Evolutionary conservation across 2,888 invertebrate genomes (phyloP), one percentile per base, ranked within the genome.

Genomic region (Tetragonisca angustula): DNA sequence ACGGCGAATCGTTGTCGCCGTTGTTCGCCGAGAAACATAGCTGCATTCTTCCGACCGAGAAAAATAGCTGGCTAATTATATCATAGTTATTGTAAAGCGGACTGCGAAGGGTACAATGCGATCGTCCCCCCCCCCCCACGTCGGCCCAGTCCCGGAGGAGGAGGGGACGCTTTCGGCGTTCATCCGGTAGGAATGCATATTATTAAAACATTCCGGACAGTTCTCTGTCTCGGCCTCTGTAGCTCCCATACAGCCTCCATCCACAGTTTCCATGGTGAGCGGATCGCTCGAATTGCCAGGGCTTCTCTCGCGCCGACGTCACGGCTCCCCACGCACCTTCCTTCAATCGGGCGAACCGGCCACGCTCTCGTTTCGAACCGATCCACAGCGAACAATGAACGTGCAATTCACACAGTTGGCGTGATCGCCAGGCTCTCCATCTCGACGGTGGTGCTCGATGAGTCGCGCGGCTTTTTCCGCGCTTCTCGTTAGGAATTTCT

Each of bases 121-220:
- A 74, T 11, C 36, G 11, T 43, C 75, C 71, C 69, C 68, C 43
- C 36, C 6, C 36, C 4, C 36, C 32, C 32, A n/a, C n/a, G n/a
- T n/a, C n/a, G n/a, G n/a, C n/a, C 27, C 27, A 27, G 2, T 27
- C 27, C 27, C 2, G 36, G 6, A 9, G 36, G 36, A 0, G 36
- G 43, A 9, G 9, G 36, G 43, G 43, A 0, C 72, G 79, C 80
- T 84, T 73, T 76, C 91, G 91, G 90, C 91, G 88, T 90, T 86
- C 87, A 76, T 78, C 85, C 89, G 85, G 81, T 79, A 85, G 91
- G 92, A 91, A 92, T 92, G 91, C 91, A 91, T 88, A 84, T 92
- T 92, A 92, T 92, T 92, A 92, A 92, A 91, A 92, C 91, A 92
- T 92, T 89, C 89, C 89, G 85, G 71, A 77, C 77, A 76, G 79